Evolutionary conservation across 2,888 invertebrate species (phyloP).

Genomic region (Trachelus tabidus): DNA sequence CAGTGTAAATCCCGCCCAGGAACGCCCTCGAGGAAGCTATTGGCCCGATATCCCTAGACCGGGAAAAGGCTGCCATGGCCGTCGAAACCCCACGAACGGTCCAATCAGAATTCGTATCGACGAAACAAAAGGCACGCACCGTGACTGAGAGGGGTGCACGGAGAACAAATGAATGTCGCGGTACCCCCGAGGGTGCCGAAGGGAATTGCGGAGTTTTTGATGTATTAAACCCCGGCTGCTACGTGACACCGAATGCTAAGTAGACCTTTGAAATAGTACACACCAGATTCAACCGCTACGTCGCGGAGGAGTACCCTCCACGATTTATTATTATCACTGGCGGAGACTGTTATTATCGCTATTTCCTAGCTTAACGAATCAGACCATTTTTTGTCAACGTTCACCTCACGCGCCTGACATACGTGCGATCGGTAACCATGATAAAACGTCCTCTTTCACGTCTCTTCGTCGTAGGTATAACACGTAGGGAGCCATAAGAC

Average conservation of each 20-base stretch:
- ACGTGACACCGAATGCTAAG: conserved; percentile 66
- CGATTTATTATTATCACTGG: conserved; percentile 21
- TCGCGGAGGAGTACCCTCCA: conserved; percentile 15
- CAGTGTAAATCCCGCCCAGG: conserved; percentile 54
- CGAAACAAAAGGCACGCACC: conserved; percentile 51
- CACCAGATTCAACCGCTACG: conserved; percentile 35
- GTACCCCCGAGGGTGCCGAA: conserved; percentile 26
- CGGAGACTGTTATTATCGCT: conserved; percentile 15
- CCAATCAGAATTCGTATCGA: conserved; percentile 57
- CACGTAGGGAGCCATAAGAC: neutral
- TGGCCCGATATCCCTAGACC: conserved; percentile 61
- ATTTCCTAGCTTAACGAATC: conserved; percentile 40
- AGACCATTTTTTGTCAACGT: conserved; percentile 24
- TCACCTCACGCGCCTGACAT: neutral
- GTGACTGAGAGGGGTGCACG: conserved; percentile 24
- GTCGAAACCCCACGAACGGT: conserved; percentile 54
- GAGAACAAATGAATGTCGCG: conserved; percentile 28
- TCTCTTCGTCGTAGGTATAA: neutral
- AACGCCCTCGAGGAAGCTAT: conserved; percentile 63
- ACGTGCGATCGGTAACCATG: neutral
- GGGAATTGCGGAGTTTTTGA: conserved; percentile 56
- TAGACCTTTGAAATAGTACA: conserved; percentile 58
- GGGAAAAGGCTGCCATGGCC: conserved; percentile 62
- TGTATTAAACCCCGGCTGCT: conserved; percentile 63
- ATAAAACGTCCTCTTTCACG: neutral